phyloP scores from a whole-genome alignment of 1,140 invertebrate genomes.

The Eupristina koningsbergeri region DNA sequence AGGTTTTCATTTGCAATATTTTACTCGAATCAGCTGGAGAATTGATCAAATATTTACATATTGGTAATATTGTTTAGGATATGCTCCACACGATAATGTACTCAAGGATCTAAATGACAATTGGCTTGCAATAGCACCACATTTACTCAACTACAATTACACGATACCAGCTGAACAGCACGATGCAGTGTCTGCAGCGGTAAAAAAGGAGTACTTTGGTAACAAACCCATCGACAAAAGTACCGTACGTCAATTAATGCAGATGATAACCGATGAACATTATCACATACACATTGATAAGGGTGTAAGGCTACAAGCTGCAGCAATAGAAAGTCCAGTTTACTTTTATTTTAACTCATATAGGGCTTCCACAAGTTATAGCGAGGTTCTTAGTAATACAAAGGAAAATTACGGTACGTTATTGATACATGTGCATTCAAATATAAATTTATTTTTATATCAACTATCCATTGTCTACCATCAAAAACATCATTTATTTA shows the following conservation, averaged over 20 bases:
- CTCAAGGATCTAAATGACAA: conserved; percentile 24
- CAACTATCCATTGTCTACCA: no score
- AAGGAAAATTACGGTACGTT: conserved; percentile 9
- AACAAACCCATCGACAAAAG: background rate
- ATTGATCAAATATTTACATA: background rate
- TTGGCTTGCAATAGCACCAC: conserved; percentile 15
- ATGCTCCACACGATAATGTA: conserved; percentile 14
- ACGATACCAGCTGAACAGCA: background rate
- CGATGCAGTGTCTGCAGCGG: background rate
- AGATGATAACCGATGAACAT: conserved; percentile 26
- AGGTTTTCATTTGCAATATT: background rate
- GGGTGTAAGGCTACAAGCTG: background rate
- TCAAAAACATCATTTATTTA: no score
- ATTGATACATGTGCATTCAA: background rate
- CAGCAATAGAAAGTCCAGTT: conserved; percentile 2
- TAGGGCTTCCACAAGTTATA: background rate
- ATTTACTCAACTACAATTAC: conserved; percentile 31
- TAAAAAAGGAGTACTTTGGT: conserved; percentile 11
- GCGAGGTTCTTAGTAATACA: background rate
- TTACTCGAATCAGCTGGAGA: background rate
- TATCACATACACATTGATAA: background rate
- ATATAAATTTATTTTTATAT: no score
- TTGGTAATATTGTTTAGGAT: background rate
- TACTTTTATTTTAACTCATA: conserved; percentile 27
- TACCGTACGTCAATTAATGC: background rate